These are phyloP conservation scores for Glossosoma conforme DNA, from an alignment of 1,140 invertebrate genomes.

Conservation along the genomic window DNA sequence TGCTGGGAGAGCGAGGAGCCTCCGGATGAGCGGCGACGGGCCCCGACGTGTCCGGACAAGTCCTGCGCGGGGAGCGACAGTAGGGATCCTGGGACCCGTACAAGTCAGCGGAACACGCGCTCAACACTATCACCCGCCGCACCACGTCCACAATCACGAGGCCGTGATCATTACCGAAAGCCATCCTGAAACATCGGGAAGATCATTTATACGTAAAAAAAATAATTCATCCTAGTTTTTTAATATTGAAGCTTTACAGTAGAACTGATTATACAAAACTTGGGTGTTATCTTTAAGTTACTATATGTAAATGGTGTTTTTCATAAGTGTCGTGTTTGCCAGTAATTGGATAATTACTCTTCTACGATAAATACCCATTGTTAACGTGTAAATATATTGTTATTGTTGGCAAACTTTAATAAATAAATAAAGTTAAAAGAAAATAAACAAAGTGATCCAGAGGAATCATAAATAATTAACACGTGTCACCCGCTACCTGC, in stretches of 20 bases:
- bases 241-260: conserved; percentile 9
- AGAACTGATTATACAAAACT: conserved; percentile 1
- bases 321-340: too few species aligned
- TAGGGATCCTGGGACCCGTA: conserved; percentile 87
- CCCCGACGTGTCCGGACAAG: conserved; percentile 40
- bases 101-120: conserved; percentile 78
- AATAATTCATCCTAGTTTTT: not conserved
- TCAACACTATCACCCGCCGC: conserved; percentile 84
- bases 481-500: too few species aligned
- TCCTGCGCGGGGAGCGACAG: conserved; percentile 69
- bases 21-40: conserved; percentile 53
- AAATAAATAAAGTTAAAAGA: too few species aligned
- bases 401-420: too few species aligned
- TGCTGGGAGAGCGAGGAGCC: conserved; percentile 78
- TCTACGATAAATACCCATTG: too few species aligned
- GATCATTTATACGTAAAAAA: too few species aligned
- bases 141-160: conserved; percentile 92
- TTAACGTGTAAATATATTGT: too few species aligned
- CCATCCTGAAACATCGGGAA: conserved; percentile 69
- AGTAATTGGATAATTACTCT: too few species aligned
- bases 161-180: conserved; percentile 93
- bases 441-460: too few species aligned
- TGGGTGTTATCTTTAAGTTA: not conserved
- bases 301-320: too few species aligned
- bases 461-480: too few species aligned